Base-by-base conservation (phyloP, 1,140 invertebrate species). In the Lasioglossum baleicum region DNA sequence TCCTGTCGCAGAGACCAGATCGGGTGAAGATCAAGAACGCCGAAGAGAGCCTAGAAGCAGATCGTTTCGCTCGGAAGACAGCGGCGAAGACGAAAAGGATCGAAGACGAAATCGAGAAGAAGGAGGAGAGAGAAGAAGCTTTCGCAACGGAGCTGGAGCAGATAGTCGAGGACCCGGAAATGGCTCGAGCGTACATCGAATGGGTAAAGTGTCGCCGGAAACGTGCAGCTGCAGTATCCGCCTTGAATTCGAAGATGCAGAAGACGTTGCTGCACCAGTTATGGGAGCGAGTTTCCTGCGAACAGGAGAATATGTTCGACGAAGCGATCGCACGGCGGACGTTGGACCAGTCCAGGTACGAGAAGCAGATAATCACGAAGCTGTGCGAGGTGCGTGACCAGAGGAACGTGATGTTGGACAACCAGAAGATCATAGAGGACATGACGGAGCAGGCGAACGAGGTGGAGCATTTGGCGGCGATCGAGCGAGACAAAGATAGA, bases 321-420 rank as follows among this genome's bases (percentile, higher is more conserved):
- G 90, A 89, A 58, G 87, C 92, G n/a, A 88, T 95, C 20, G 93
- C 93, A 0, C 92, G 93, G 74, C 94, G 94, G 81, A 91, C 95
- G 6, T 86, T 95, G 81, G 93, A 94, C 82, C 92, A 95, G 70
- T 95, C 95, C 3, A 91, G 93, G 40, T 95, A 95, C 87, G 95
- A 96, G 81, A 95, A 95, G 85, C 94, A 94, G 88, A 94, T 96
- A 89, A 91, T 94, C 48, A 93, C 92, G 48, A 94, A 95, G 89
- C 88, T 95, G 53, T 93, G 94, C 86, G 94, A 95, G 84, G 93
- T 95, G 0, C 93, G 94, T 26, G 90, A 94, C 44, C 92, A 94
- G 82, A 94, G 93, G 48, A 90, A 93, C 15, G 91, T 92, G 74
- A 92, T 95, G 72, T 83, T 92, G 0, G 89, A 92, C 69, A 95